phyloP scores from a whole-genome alignment of 1,140 invertebrate species.

The Magallana gigas region DNA sequence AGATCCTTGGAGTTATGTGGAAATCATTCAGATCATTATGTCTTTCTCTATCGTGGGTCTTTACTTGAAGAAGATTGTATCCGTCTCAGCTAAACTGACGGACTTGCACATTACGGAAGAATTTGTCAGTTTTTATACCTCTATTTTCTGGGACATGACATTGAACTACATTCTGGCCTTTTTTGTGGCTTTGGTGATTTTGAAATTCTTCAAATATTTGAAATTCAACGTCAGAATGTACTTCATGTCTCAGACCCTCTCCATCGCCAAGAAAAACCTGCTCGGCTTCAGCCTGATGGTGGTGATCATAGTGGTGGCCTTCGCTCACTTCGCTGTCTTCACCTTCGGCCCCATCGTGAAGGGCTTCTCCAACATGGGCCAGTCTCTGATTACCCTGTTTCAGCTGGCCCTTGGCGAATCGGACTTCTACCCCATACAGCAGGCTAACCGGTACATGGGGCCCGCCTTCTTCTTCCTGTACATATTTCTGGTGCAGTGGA shows the following conservation, averaged over 20 bases:
- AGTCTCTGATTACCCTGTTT: constrained; percentile 56
- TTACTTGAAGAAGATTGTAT: constrained; percentile 62
- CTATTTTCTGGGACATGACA: constrained; percentile 61
- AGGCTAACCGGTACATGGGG: constrained; percentile 55
- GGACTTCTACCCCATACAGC: constrained; percentile 56
- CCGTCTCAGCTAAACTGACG: constrained; percentile 53
- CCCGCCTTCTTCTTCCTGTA: constrained; percentile 62
- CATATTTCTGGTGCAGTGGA: constrained; percentile 57
- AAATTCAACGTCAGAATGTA: constrained; percentile 63
- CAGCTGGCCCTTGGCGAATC: constrained; percentile 62
- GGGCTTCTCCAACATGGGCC: constrained; percentile 50
- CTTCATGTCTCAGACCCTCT: constrained; percentile 53
- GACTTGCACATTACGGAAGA: constrained; percentile 45
- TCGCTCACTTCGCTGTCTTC: constrained; percentile 54
- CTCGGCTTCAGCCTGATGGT: constrained; percentile 50
- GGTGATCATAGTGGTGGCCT: constrained; percentile 53
- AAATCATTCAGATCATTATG: constrained; percentile 60
- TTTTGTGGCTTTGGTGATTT: constrained; percentile 59
- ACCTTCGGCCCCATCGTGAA: constrained; percentile 56
- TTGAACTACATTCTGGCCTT: constrained; percentile 61
- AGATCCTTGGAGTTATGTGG: constrained; percentile 59
- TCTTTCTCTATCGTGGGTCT: constrained; percentile 60
- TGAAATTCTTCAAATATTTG: constrained; percentile 66
- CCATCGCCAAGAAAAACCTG: constrained; percentile 45
- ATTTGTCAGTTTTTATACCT: constrained; percentile 66